Conservation (phyloP, 92 coral and sea anemone genomes). For the Desmophyllum pertusum region DNA sequence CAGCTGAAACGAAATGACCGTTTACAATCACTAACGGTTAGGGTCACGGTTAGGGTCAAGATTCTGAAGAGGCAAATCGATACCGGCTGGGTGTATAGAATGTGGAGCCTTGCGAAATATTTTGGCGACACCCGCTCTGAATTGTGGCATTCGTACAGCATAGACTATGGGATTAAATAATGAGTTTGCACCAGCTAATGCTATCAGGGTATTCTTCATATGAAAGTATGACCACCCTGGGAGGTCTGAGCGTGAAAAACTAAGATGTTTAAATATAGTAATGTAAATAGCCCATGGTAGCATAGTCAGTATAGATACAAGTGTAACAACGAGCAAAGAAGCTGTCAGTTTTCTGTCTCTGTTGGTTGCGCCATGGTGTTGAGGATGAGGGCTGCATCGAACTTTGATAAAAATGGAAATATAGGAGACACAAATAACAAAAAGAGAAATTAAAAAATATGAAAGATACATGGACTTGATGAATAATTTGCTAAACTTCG, state of each 20-base stretch:
- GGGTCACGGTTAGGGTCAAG: too few species aligned
- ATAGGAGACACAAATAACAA: not conserved
- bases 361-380: not conserved
- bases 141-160: not conserved
- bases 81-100: too few species aligned
- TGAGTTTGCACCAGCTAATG: not conserved
- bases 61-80: too few species aligned
- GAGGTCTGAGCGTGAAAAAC: too few species aligned
- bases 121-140: not conserved
- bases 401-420: not conserved
- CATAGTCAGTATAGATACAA: not conserved
- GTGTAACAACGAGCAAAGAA: not conserved
- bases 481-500: not conserved
- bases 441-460: not conserved
- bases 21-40: too few species aligned
- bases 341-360: constrained; percentile 4
- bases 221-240: not conserved
- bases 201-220: not conserved
- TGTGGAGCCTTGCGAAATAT: not conserved
- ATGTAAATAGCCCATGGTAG: too few species aligned
- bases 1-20: too few species aligned
- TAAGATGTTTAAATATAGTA: too few species aligned
- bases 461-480: too few species aligned
- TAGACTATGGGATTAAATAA: not conserved
- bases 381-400: not conserved